Evolutionary conservation across 1,140 invertebrate species (phyloP).

Genomic region (Bursaphelenchus mucronatus): DNA sequence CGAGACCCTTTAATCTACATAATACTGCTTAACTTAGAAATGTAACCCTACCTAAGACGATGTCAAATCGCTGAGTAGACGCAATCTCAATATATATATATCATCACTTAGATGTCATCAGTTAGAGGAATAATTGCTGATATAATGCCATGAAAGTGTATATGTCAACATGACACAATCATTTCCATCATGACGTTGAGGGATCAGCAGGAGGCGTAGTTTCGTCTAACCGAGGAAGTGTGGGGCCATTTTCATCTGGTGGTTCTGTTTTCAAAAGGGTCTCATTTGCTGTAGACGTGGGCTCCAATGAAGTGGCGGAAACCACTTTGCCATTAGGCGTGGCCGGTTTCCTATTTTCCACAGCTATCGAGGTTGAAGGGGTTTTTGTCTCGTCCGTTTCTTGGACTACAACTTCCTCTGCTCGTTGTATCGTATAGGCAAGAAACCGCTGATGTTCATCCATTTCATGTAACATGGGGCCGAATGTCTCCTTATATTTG

Average conservation of each 20-base stretch:
- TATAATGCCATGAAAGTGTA: too few species aligned
- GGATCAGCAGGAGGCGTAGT: conserved; percentile 19
- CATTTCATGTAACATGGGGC: conserved; percentile 31
- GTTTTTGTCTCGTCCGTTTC: conserved; percentile 1
- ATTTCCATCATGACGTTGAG: not conserved
- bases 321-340: not conserved
- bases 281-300: conserved; percentile 5
- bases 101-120: too few species aligned
- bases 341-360: not conserved
- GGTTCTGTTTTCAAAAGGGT: not conserved
- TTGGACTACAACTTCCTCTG: not conserved
- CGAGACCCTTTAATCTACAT: too few species aligned
- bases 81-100: too few species aligned
- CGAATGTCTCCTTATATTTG: conserved; percentile 42
- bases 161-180: not conserved
- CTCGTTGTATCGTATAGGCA: not conserved
- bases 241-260: not conserved
- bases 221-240: conserved; percentile 4
- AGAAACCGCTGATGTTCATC: conserved; percentile 13
- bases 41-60: too few species aligned
- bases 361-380: conserved; percentile 7
- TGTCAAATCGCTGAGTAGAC: too few species aligned
- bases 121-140: too few species aligned
- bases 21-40: too few species aligned
- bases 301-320: not conserved